Conservation (phyloP, 2,888 invertebrate genomes). For the Resseliella maxima region DNA sequence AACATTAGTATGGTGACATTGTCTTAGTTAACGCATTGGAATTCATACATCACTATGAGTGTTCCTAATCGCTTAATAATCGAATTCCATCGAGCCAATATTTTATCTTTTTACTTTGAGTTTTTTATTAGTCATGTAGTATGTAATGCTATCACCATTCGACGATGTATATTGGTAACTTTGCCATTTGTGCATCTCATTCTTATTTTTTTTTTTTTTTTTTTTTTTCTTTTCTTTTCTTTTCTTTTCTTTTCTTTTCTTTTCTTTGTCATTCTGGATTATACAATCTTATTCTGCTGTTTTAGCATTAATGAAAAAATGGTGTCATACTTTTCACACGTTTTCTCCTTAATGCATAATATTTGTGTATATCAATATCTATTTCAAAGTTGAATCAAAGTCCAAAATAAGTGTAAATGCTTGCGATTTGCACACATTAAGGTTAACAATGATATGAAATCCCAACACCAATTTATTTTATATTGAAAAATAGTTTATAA, state of each 20-base stretch:
- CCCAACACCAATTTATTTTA: not conserved
- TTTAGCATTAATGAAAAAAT: conserved; percentile 1
- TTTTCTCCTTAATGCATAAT: no score
- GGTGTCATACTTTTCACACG: conserved; percentile 30
- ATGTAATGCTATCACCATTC: not conserved
- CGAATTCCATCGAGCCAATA: not conserved
- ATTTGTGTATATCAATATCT: no score
- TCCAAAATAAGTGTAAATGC: conserved; percentile 1
- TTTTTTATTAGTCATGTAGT: conserved; percentile 12
- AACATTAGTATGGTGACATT: not conserved
- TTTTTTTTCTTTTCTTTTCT: not conserved
- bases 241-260: not conserved
- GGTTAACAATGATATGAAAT: not conserved
- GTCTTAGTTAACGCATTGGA: conserved; percentile 7
- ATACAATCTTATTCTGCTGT: no score
- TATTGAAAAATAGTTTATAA: not conserved
- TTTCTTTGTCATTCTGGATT: no score
- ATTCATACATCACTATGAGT: not conserved
- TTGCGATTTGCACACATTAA: conserved; percentile 4
- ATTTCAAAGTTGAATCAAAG: no score
- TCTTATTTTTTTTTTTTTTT: no score
- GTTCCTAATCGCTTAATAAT: conserved; percentile 29
- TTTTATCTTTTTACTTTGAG: not conserved
- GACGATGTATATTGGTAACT: not conserved
- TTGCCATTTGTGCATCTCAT: not conserved